Conservation (phyloP, 1,140 invertebrate genomes). For the Phthorimaea operculella region DNA sequence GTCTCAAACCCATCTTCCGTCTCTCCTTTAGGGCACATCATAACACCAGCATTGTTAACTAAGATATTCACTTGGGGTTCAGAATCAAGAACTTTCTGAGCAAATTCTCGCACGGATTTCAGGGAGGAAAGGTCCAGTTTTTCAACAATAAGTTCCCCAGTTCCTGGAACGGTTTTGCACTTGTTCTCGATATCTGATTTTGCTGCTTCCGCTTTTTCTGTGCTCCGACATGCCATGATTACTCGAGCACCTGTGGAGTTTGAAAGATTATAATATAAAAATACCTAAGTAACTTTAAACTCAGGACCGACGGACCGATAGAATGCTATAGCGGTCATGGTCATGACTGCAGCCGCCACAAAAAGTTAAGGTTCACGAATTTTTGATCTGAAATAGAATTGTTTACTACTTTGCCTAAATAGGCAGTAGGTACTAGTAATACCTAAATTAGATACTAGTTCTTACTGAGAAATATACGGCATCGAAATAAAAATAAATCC, state of each 20-base stretch:
- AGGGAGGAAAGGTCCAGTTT: slow-evolving; percentile 79
- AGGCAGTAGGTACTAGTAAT: too few relatives aligned
- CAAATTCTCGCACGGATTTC: slow-evolving; percentile 78
- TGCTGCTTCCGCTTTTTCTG: slow-evolving; percentile 66
- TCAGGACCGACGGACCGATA: too few relatives aligned
- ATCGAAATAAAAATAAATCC: too few relatives aligned
- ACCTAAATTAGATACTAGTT: too few relatives aligned
- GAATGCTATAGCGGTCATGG: too few relatives aligned
- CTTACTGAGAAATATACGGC: too few relatives aligned
- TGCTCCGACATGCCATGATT: slow-evolving; percentile 80
- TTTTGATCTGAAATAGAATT: too few relatives aligned
- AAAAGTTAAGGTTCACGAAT: too few relatives aligned
- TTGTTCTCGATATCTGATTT: slow-evolving; percentile 58
- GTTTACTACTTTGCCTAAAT: too few relatives aligned
- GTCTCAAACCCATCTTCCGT: slow-evolving; percentile 88
- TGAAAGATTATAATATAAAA: neutral
- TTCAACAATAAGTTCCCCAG: slow-evolving; percentile 70
- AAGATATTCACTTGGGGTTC: slow-evolving; percentile 76
- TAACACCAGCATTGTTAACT: slow-evolving; percentile 86
- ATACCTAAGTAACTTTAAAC: too few relatives aligned
- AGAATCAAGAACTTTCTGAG: slow-evolving; percentile 69
- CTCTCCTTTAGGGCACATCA: slow-evolving; percentile 73
- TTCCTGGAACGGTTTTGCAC: slow-evolving; percentile 55
- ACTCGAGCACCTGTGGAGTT: slow-evolving; percentile 73
- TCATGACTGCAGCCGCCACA: too few relatives aligned